Base-by-base conservation (phyloP, 2,888 invertebrate species). In the Alloscopus bannaensis region DNA sequence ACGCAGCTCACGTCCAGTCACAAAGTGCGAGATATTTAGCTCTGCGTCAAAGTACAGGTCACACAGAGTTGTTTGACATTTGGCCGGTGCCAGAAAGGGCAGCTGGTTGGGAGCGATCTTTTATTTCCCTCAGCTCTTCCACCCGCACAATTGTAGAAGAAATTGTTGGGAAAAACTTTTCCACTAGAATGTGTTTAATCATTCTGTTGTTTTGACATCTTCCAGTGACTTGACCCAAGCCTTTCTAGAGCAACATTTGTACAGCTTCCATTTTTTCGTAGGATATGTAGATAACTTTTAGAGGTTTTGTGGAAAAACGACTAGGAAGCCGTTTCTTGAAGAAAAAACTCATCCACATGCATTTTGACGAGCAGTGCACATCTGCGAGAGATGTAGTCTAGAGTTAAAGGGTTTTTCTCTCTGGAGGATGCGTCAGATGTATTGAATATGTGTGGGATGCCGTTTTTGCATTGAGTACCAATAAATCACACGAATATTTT, bases 51-150 rank as follows among this genome's bases (percentile, higher is more conserved):
- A 47, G n/a, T 8, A 31, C 50, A 45, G 65, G 66, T 72, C 66
- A 72, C 24, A 70, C 22, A 55, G 36, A 55, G 16, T 62, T 80
- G 80, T 84, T 83, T 84, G 84, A 84, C 84, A 79, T 83, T 84
- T 80, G 81, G 79, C 83, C 78, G 83, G 84, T 84, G 84, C 83
- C 77, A 77, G 77, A 62, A 70, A 77, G 77, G 78, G 73, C 80
- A 83, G 83, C 80, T 83, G 82, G 71, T 36, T 22, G 40, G 20
- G 40, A 68, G 26, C 69, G 72, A 79, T 72, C 79, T 66, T 71
- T 71, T 68, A 71, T 71, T 66, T 79, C 66, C 71, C 79, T 29
- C 47, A 68, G 60, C 55, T 55, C 50, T 57, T 8, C 29, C 55
- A 36, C 62, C 62, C 60, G 70, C 40, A 59, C 42, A 29, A 62